These are phyloP conservation scores for Penaeus monodon DNA, from an alignment of 2,888 invertebrate genomes.

Conservation along the genomic window DNA sequence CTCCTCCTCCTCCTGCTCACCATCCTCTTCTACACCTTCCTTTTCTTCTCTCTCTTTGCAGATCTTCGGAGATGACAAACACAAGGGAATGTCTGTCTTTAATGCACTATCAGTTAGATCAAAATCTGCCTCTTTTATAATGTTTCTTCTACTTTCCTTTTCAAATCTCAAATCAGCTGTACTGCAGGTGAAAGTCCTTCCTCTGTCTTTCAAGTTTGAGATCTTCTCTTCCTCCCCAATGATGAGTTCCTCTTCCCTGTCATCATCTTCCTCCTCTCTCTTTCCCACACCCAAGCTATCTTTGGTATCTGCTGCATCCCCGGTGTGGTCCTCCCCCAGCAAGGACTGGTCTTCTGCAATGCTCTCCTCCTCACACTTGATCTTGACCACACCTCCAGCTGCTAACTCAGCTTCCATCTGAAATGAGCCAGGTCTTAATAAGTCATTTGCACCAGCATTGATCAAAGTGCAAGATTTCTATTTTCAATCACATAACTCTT, in stretches of 20 bases:
- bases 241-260: too few species aligned
- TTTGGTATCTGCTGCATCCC: constrained; percentile 14
- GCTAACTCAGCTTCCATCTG: constrained; percentile 57
- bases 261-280: constrained; percentile 22
- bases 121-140: too few species aligned
- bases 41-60: constrained; percentile 8
- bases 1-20: not conserved
- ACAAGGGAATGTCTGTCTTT: too few species aligned
- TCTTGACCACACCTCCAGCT: constrained; percentile 22
- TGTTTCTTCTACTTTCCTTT: too few species aligned
- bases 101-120: too few species aligned
- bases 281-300: not conserved
- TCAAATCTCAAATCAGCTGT: too few species aligned
- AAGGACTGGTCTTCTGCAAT: constrained; percentile 11
- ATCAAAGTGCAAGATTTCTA: too few species aligned
- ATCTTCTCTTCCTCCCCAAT: not conserved
- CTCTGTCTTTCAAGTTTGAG: too few species aligned
- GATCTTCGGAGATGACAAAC: not conserved
- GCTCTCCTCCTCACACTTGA: constrained; percentile 10
- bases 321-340: not conserved
- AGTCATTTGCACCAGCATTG: too few species aligned
- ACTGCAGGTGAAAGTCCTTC: too few species aligned
- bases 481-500: too few species aligned
- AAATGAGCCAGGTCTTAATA: not conserved
- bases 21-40: not conserved